Evolutionary conservation across 2,113 vertebrate genomes (phyloP).

Genomic region (Deroptyus accipitrinus): DNA sequence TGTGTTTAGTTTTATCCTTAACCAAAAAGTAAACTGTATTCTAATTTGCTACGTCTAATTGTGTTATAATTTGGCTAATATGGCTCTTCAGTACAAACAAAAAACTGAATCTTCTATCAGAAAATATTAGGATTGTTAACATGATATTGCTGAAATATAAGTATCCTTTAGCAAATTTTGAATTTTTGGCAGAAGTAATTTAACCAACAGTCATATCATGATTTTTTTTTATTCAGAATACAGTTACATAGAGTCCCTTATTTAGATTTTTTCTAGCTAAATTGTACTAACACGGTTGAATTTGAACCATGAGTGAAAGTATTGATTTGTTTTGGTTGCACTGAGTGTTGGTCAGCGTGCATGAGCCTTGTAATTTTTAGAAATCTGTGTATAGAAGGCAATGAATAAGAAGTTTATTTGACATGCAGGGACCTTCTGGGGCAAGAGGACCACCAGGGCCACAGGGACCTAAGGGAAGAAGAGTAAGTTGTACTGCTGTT

Average conservation of each 20-base stretch:
- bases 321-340: background rate
- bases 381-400: background rate
- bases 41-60: background rate
- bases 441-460: constrained; percentile 82
- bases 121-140: background rate
- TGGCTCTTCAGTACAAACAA: background rate
- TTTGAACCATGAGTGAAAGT: background rate
- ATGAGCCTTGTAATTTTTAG: background rate
- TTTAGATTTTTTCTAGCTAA: background rate
- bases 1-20: background rate
- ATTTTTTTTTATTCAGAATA: background rate
- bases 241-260: background rate
- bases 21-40: background rate
- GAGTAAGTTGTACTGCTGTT: constrained; percentile 78
- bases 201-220: background rate
- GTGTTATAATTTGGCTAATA: background rate
- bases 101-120: background rate
- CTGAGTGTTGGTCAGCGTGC: background rate
- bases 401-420: constrained; percentile 9
- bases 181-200: background rate
- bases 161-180: background rate
- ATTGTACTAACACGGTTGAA: background rate
- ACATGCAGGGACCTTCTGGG: constrained; percentile 84
- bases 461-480: constrained; percentile 86
- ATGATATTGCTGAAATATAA: background rate